Conservation (phyloP, 2,797 vertebrate species). For the Acanthis flammea region DNA sequence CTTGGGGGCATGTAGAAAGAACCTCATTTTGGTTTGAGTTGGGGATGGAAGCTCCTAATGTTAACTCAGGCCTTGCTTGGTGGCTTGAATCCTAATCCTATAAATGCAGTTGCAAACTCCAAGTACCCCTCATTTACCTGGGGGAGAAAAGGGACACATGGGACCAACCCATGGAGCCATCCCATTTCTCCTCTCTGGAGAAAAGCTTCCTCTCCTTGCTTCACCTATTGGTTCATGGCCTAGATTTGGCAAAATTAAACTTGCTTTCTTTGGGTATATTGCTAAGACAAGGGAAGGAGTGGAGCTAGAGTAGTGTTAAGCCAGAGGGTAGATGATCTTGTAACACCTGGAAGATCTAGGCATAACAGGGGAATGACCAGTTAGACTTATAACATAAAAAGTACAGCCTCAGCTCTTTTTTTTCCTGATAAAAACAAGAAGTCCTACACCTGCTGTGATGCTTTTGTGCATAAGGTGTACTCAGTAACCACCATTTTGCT, state of each 20-base stretch:
- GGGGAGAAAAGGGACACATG: neutral
- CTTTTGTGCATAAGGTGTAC: neutral
- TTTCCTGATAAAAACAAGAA: neutral
- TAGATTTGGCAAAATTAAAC: neutral
- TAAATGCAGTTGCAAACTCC: neutral
- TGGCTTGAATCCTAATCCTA: neutral
- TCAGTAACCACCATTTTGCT: constrained; percentile 16
- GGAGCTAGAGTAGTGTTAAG: neutral
- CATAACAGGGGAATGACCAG: neutral
- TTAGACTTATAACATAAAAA: neutral
- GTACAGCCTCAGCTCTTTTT: neutral
- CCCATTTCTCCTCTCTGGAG: neutral
- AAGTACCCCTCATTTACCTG: neutral
- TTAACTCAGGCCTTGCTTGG: neutral
- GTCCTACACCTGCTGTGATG: neutral
- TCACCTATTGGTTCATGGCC: neutral
- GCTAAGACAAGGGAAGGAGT: neutral
- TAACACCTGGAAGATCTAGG: neutral
- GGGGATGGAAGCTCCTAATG: neutral
- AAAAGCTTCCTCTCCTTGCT: neutral
- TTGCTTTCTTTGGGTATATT: neutral
- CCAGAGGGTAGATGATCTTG: neutral
- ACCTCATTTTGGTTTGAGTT: neutral
- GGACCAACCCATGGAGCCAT: neutral
- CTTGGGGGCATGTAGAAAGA: neutral